Evolutionary conservation across 1,140 invertebrate genomes (phyloP).

Genomic region (Sitodiplosis mosellana): DNA sequence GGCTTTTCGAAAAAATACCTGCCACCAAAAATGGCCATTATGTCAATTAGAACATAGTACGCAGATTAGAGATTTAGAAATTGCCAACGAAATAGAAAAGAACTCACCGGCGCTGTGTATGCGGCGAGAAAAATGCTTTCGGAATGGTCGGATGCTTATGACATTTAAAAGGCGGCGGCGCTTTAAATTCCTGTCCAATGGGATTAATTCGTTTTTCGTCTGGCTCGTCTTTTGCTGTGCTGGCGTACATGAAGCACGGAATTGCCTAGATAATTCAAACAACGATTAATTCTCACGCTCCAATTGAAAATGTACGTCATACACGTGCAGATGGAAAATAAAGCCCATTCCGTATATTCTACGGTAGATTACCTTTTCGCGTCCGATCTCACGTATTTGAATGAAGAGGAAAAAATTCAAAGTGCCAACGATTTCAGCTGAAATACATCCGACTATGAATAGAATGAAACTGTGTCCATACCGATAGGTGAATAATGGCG

Average conservation of each 20-base stretch:
- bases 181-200: background rate
- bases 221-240: background rate
- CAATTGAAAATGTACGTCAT: background rate
- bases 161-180: background rate
- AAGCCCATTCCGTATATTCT: background rate
- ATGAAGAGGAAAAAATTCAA: constrained; percentile 76
- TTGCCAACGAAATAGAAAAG: background rate
- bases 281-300: background rate
- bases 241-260: background rate
- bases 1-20: constrained; percentile 23
- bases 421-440: constrained; percentile 64
- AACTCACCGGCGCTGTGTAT: background rate
- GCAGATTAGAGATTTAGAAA: background rate
- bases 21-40: background rate
- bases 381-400: constrained; percentile 38
- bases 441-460: constrained; percentile 66
- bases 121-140: background rate
- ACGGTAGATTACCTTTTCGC: constrained; percentile 18
- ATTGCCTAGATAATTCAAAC: background rate
- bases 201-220: background rate
- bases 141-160: background rate
- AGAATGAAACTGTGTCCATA: constrained; percentile 77
- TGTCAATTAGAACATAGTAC: too few relatives aligned
- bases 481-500: constrained; percentile 61
- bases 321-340: background rate